Percentiles rank a stretch among this genome's conserved stretches.
phyloP scores from a whole-genome alignment of 2,888 invertebrate genomes.

The Drosophila paucipuncta region DNA sequence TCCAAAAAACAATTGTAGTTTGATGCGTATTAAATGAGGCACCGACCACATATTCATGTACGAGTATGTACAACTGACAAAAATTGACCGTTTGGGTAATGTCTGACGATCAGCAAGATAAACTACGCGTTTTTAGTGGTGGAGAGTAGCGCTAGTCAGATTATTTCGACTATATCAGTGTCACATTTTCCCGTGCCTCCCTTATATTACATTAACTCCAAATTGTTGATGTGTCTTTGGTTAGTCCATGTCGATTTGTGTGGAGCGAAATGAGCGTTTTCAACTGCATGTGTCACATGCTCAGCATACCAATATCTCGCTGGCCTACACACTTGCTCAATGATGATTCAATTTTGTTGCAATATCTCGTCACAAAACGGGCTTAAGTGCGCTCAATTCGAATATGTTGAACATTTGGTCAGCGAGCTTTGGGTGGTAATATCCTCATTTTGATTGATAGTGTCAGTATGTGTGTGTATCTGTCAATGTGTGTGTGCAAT shows the following conservation, averaged over 20 bases:
- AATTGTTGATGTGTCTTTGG: slow-evolving; percentile 41
- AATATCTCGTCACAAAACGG: slow-evolving; percentile 49
- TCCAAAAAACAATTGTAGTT: slow-evolving; percentile 28
- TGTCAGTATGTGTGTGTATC: slow-evolving; percentile 21
- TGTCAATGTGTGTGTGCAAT: slow-evolving; percentile 16
- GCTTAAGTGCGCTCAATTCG: slow-evolving; percentile 65
- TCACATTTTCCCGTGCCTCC: too few species aligned
- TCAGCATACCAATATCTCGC: not conserved
- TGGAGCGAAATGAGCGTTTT: slow-evolving; percentile 70
- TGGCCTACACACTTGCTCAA: slow-evolving; percentile 15
- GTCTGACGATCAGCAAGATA: not conserved
- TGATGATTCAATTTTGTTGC: slow-evolving; percentile 72
- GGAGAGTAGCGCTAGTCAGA: not conserved
- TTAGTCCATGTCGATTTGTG: slow-evolving; percentile 53
- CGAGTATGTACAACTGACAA: not conserved
- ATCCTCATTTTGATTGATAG: slow-evolving; percentile 73
- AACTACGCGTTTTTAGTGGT: not conserved
- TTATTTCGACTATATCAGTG: not conserved
- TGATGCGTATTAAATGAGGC: not conserved
- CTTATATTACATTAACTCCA: not conserved
- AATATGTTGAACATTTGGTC: slow-evolving; percentile 65
- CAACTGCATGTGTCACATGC: slow-evolving; percentile 57
- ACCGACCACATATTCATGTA: not conserved
- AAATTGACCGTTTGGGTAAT: not conserved
- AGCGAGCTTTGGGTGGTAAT: slow-evolving; percentile 54